Evolutionary conservation across 2,888 invertebrate species (phyloP), one percentile per base, ranked within the genome.

Genomic region (Plusia festucae): DNA sequence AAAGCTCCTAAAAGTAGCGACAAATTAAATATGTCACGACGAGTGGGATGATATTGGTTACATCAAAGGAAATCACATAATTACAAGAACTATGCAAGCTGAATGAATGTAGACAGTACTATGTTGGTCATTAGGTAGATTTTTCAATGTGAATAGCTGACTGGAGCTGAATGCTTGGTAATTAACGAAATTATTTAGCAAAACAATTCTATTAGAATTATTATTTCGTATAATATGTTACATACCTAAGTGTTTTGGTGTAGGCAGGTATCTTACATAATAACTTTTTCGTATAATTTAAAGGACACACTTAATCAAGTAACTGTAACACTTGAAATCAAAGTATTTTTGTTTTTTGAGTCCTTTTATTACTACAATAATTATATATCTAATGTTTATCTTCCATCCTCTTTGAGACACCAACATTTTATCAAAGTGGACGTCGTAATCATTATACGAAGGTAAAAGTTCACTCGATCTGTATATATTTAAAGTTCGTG

Each of bases 1-100:
- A 55, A 66, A 22, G 53, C 20, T 20, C n/a, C 32, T 60, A 24
- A 44, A 57, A 54, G 56, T 53, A 59, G 78, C 74, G 64, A 60
- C 44, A 78, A 76, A 70, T 76, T 70, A 65, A 68, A 40, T 60
- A 24, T 65, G 54, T 51, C 40, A 49, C 54, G 49, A 2, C 51
- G 15, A 49, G 32, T 8, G 60, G 51, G 54, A 16, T 18, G 24
- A 15, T 57, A 11, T 46, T 54, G 24, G 18, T 16, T 18, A 30
- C 7, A 16, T 46, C 8, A 22, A 44, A 11, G 20, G 8, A 30
- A 16, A 52, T 24, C n/a, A 20, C 9, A 18, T 0, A 7, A 49
- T 49, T 18, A 20, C 20, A 11, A 13, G 9, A 4, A 6, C n/a
- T n/a, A n/a, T 40, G 9, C 8, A 7, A 30, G n/a, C 13, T 40